Conservation (phyloP, 2,888 invertebrate species). For the Cephus spinipes region DNA sequence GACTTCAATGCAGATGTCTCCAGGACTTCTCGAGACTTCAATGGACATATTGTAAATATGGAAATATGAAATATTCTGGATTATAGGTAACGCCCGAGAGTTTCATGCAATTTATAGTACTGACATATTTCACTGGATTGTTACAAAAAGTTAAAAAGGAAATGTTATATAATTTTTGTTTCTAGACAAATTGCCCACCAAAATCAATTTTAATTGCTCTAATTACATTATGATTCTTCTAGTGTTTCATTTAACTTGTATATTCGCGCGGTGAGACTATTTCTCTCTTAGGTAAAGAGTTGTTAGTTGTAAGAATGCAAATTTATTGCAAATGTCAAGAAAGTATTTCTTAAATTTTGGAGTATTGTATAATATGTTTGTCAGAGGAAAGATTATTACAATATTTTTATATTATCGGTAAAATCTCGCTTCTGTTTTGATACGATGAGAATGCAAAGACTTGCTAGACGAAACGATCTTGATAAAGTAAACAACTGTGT, state of each 20-base stretch:
- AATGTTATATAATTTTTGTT: not conserved
- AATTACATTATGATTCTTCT: not conserved
- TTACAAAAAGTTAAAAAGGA: not conserved
- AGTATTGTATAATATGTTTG: not conserved
- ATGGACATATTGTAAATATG: slow-evolving; percentile 55
- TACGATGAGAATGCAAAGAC: not conserved
- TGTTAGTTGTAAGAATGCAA: not conserved
- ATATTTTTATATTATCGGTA: not conserved
- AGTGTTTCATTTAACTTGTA: no score
- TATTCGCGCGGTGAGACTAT: no score
- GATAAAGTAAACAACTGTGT: not conserved
- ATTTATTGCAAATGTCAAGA: not conserved
- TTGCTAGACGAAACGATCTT: not conserved
- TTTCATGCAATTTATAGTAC: not conserved
- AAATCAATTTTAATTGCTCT: not conserved
- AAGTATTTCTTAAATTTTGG: not conserved
- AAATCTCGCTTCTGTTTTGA: not conserved
- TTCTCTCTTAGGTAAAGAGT: not conserved
- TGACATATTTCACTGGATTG: not conserved
- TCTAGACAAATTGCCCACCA: not conserved
- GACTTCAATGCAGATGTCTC: slow-evolving; percentile 55
- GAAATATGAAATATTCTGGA: slow-evolving; percentile 41
- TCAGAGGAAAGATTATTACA: not conserved
- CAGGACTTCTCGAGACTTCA: slow-evolving; percentile 46
- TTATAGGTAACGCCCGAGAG: not conserved